Conservation (phyloP, 1,140 invertebrate species). For the Conus betulinus region DNA sequence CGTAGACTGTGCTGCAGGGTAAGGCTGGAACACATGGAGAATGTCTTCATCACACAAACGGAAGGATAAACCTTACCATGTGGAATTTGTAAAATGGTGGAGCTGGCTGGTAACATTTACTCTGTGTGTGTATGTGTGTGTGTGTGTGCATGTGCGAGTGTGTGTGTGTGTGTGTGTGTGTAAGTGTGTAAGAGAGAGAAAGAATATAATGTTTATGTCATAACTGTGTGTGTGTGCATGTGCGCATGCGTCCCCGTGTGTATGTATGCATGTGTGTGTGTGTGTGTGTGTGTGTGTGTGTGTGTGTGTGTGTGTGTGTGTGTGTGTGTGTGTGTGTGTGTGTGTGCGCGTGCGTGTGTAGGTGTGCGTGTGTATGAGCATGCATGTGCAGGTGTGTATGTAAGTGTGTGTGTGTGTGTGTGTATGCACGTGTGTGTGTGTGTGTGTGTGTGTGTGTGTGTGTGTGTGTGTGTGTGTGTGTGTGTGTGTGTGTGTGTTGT, state of each 20-base stretch:
- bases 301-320: not conserved
- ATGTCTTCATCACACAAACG: not conserved
- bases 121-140: too few relatives aligned
- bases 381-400: not conserved
- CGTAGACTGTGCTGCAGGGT: not conserved
- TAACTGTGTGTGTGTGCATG: too few relatives aligned
- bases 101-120: too few relatives aligned
- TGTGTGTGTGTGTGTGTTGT: not conserved
- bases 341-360: not conserved
- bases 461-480: conserved; percentile 2
- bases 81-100: not conserved
- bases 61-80: not conserved
- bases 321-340: not conserved
- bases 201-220: not conserved
- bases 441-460: not conserved
- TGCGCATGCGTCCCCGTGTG: too few relatives aligned
- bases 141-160: too few relatives aligned
- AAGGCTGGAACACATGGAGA: not conserved
- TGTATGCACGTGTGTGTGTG: not conserved
- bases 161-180: not conserved
- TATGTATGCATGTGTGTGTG: not conserved
- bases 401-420: not conserved
- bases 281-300: not conserved
- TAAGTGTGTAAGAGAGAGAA: not conserved
- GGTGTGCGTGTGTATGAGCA: not conserved